Evolutionary conservation across 2,797 vertebrate genomes (phyloP).

Genomic region (Furcifer pardalis): DNA sequence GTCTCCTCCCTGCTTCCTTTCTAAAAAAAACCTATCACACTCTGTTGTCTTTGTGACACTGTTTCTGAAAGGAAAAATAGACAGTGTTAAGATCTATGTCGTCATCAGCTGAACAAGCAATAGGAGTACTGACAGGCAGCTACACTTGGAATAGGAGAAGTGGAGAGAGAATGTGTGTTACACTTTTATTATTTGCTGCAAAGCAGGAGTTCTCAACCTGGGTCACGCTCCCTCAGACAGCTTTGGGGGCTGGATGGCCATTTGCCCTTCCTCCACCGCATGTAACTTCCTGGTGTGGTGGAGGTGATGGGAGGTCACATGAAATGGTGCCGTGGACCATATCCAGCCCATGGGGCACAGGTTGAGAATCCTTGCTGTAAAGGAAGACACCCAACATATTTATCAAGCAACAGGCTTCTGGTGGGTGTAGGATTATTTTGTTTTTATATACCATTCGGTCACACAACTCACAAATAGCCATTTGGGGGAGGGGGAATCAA

Average conservation of each 20-base stretch:
- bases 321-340: no score
- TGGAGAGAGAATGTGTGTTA: background rate
- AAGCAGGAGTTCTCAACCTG: no score
- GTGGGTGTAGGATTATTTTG: background rate
- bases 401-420: background rate
- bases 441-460: background rate
- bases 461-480: background rate
- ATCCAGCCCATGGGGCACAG: no score
- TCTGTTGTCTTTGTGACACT: background rate
- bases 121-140: conserved; percentile 18
- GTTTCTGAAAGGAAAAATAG: background rate
- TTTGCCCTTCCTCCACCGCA: no score
- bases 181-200: background rate
- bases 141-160: background rate
- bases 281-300: no score
- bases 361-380: no score
- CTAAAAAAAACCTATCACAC: no score
- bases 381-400: background rate
- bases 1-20: background rate
- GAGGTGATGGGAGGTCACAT: no score
- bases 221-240: no score
- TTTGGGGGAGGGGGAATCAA: background rate
- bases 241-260: no score
- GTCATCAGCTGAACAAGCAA: background rate
- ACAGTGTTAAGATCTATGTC: background rate